Base-by-base conservation (phyloP, 2,797 vertebrate genomes). In the Morelia viridis region DNA sequence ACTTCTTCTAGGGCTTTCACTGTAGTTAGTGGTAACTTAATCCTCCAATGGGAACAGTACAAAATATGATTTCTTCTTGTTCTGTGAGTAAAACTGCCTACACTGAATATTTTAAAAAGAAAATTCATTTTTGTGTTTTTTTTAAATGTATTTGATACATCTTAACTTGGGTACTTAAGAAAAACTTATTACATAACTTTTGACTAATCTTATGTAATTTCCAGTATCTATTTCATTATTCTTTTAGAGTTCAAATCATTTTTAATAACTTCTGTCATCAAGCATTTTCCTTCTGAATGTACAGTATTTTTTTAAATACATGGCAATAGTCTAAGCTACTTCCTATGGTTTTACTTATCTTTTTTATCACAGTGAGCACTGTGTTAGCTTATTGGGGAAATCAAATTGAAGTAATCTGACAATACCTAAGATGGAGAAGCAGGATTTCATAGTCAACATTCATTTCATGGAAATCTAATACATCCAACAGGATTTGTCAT, bases 141-240 rank as follows among this genome's bases (percentile, higher is more conserved):
- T 85, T 94, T 92, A 41, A 85, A 89, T 94, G 94, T 94, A 90
- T 94, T 95, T 95, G 93, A 93, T 95, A 94, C 87, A 80, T 94
- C 89, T 95, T 93, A 94, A 95, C 93, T 91, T 22, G 22, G 56
- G 93, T 92, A 89, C 95, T 96, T 92, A 95, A 91, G 62, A 95
- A 94, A 96, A 95, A 94, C 96, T 24, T 94, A 95, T 94, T 96
- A 95, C 92, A 95, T 94, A 96, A 94, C 95, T 96, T 96, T 96
- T 96, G 95, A 96, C 92, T 95, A 94, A 96, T 95, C 95, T 95
- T 96, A 93, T 96, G 94, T 93, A 94, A 95, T 95, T 95, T 96
- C 11, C 95, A 95, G 96, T 96, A 94, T 96, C 96, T 94, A 95
- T 94, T 95, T 96, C 96, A 94, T 96, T 96, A 96, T 96, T 95